These are phyloP conservation scores for Ptilorrhoa leucosticta DNA, from an alignment of 2,113 vertebrate genomes.

Conservation along the genomic window DNA sequence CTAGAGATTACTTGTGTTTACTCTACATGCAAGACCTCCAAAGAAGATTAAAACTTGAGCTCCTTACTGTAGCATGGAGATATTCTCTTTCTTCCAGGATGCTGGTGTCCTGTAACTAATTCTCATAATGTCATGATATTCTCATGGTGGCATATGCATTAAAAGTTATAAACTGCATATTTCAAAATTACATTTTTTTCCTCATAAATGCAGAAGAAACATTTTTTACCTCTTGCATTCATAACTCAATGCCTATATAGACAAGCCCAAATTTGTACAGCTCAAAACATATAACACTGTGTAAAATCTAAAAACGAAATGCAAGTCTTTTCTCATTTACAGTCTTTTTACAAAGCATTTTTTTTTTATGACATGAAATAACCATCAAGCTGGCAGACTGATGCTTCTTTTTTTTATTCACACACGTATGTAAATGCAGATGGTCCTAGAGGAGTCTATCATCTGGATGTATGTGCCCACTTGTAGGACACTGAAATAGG, in stretches of 20 bases:
- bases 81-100: neutral
- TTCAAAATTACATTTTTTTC: neutral
- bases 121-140: neutral
- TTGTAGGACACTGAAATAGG: neutral
- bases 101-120: neutral
- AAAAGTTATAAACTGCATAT: neutral
- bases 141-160: neutral
- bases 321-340: neutral
- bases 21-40: slow-evolving; percentile 19
- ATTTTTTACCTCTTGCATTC: neutral
- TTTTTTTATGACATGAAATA: neutral
- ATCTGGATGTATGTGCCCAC: neutral
- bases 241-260: neutral
- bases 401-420: neutral
- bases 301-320: neutral
- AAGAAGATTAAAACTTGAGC: slow-evolving; percentile 22
- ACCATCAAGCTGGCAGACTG: neutral
- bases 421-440: fast-evolving
- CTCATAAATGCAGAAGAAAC: neutral
- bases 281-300: neutral
- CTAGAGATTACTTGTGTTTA: slow-evolving; percentile 51
- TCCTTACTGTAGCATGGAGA: neutral
- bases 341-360: neutral
- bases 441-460: neutral
- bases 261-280: neutral